These are phyloP conservation scores for Lucifuga dentata DNA, from an alignment of 2,113 vertebrate genomes.

Conservation along the genomic window DNA sequence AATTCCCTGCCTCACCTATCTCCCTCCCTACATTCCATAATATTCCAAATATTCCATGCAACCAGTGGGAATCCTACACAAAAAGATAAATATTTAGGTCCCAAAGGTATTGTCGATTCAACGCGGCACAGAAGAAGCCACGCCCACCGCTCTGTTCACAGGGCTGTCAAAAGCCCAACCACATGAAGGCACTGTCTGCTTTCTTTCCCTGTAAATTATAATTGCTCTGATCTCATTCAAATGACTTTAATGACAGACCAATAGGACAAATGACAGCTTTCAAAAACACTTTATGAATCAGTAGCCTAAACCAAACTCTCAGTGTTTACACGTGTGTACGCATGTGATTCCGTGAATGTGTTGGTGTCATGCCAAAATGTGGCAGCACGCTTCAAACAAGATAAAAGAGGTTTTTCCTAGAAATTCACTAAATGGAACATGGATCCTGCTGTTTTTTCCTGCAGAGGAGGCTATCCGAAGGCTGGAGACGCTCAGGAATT, in stretches of 20 bases:
- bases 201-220: slow-evolving; percentile 57
- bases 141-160: slow-evolving; percentile 24
- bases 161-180: slow-evolving; percentile 60
- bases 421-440: slow-evolving; percentile 51
- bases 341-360: slow-evolving; percentile 34
- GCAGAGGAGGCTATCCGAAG: slow-evolving; percentile 46
- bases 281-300: slow-evolving; percentile 65
- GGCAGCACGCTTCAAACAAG: slow-evolving; percentile 39
- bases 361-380: slow-evolving; percentile 47
- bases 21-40: slow-evolving; percentile 27
- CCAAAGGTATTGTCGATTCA: slow-evolving; percentile 24
- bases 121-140: neutral
- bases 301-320: slow-evolving; percentile 44
- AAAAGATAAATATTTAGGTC: slow-evolving; percentile 39
- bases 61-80: slow-evolving; percentile 16
- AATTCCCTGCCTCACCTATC: neutral
- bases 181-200: slow-evolving; percentile 62
- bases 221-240: slow-evolving; percentile 64
- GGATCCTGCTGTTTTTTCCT: slow-evolving; percentile 64
- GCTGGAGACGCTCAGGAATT: slow-evolving; percentile 74
- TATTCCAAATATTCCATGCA: slow-evolving; percentile 25
- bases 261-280: slow-evolving; percentile 53
- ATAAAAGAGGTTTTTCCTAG: slow-evolving; percentile 48
- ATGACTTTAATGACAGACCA: slow-evolving; percentile 67
- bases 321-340: slow-evolving; percentile 21